A percentile compares a stretch with the other conserved stretches of the same genome.
Evolutionary conservation across 2,113 vertebrate genomes (phyloP).

Genomic region (Panthera tigris): DNA sequence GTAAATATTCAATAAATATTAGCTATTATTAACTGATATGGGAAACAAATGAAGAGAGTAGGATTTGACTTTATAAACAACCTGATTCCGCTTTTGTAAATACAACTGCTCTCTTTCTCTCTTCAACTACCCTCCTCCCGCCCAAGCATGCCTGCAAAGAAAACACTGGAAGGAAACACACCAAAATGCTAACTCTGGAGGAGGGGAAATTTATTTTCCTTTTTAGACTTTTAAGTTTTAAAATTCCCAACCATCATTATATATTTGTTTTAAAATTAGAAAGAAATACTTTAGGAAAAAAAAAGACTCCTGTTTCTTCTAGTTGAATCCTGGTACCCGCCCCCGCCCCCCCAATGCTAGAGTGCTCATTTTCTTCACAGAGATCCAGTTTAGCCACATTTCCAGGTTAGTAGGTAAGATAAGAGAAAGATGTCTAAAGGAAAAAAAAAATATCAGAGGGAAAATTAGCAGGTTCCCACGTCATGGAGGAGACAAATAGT

Average conservation of each 20-base stretch:
- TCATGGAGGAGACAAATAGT: conserved; percentile 6
- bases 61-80: conserved; percentile 6
- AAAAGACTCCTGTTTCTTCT: neutral
- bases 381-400: neutral
- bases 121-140: neutral
- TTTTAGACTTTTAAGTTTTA: neutral
- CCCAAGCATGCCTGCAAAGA: neutral
- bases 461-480: neutral
- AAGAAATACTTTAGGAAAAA: neutral
- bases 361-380: neutral
- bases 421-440: conserved; percentile 6
- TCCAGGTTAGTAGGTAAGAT: neutral
- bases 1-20: neutral
- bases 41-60: neutral
- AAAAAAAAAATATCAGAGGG: neutral
- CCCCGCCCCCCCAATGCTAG: neutral
- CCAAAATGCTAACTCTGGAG: neutral
- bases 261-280: conserved; percentile 2
- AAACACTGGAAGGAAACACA: neutral
- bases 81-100: neutral
- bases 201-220: neutral
- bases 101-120: neutral
- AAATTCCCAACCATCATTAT: neutral
- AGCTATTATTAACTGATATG: neutral
- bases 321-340: neutral